These are phyloP conservation scores for Alligator sinensis DNA, from an alignment of 2,113 vertebrate species.

Conservation along the genomic window DNA sequence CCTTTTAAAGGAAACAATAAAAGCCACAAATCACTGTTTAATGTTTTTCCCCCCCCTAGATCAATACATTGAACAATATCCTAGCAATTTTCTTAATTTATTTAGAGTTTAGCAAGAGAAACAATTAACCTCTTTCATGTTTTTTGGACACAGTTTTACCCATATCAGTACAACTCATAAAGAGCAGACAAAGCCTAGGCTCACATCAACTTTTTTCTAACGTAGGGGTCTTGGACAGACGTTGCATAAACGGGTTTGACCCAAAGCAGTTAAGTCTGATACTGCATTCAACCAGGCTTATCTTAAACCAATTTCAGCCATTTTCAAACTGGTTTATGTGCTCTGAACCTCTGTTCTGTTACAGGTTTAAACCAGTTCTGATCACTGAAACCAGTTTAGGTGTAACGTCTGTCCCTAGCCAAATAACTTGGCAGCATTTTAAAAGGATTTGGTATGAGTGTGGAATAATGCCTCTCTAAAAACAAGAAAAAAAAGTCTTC, in stretches of 20 bases:
- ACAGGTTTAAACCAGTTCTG: too few species aligned
- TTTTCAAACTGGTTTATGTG: too few species aligned
- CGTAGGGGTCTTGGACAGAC: too few species aligned
- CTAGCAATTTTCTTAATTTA: not conserved
- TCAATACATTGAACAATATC: not conserved
- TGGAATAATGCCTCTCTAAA: not conserved
- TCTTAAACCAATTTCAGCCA: too few species aligned
- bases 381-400: too few species aligned
- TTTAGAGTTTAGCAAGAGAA: not conserved
- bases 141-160: not conserved
- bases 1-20: not conserved
- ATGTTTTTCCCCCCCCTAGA: not conserved
- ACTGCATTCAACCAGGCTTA: too few species aligned
- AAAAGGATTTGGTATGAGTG: not conserved
- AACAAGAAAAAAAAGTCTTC: not conserved
- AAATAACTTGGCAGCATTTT: not conserved
- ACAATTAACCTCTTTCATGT: rapidly evolving
- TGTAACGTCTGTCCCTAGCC: too few species aligned
- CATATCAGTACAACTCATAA: not conserved
- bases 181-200: not conserved
- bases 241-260: too few species aligned
- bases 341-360: too few species aligned
- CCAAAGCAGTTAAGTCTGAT: too few species aligned
- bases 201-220: not conserved
- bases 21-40: not conserved